Percentiles rank a stretch among this genome's conserved stretches.
Conservation (phyloP, 2,113 vertebrate genomes). For the Callorhinus ursinus region DNA sequence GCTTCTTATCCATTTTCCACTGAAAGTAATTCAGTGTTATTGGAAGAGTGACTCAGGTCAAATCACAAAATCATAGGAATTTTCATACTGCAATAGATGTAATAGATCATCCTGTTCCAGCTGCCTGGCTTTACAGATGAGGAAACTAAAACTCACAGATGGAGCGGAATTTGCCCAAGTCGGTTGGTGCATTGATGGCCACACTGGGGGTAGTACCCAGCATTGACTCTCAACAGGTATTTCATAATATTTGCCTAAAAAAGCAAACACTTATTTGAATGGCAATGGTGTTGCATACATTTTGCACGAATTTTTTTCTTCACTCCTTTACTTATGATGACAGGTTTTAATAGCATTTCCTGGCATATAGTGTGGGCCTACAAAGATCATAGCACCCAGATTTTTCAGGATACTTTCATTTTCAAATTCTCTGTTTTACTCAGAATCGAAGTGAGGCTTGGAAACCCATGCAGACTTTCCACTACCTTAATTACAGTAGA, state of each 20-base stretch:
- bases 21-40: conserved; percentile 3
- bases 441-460: background rate
- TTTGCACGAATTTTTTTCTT: background rate
- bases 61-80: background rate
- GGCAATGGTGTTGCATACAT: background rate
- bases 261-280: background rate
- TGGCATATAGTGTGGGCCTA: background rate
- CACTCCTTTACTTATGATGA: background rate
- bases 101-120: background rate
- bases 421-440: conserved; percentile 8
- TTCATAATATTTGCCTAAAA: background rate
- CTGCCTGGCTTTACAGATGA: background rate
- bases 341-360: background rate
- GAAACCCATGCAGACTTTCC: background rate
- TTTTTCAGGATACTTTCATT: background rate
- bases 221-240: background rate
- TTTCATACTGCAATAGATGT: background rate
- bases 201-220: too few species aligned
- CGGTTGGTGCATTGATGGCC: background rate
- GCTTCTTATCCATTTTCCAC: conserved; percentile 34
- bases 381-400: background rate
- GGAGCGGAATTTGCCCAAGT: background rate
- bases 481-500: background rate
- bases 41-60: background rate
- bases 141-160: background rate